Evolutionary conservation across 2,888 invertebrate species (phyloP).

Genomic region (Sarcophaga caerulescens): DNA sequence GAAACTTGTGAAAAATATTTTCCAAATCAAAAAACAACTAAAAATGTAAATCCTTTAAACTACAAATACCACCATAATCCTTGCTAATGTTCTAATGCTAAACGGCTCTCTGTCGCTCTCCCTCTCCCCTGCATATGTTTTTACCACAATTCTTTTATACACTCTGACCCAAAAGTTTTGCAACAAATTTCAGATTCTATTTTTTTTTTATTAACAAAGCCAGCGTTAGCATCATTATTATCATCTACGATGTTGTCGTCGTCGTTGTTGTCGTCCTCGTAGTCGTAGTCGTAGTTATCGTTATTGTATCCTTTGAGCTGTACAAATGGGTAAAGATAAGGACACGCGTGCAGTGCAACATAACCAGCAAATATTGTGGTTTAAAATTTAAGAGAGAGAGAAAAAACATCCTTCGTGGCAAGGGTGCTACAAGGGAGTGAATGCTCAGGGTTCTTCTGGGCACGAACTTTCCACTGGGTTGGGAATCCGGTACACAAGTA

Average conservation of each 20-base stretch:
- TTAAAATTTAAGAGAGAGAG: too few species aligned
- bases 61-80: constrained; percentile 58
- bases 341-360: too few species aligned
- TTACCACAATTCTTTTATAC: not conserved
- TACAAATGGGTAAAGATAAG: too few species aligned
- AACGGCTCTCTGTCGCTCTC: not conserved
- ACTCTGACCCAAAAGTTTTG: not conserved
- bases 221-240: not conserved
- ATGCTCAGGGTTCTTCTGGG: too few species aligned
- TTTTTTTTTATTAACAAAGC: not conserved
- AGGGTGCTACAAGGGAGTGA: too few species aligned
- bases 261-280: not conserved
- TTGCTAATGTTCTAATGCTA: constrained; percentile 58
- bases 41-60: constrained; percentile 42
- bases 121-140: not conserved
- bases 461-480: too few species aligned
- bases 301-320: not conserved
- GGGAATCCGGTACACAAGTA: too few species aligned
- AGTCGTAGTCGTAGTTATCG: not conserved
- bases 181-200: not conserved
- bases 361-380: too few species aligned
- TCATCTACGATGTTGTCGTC: not conserved
- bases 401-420: too few species aligned
- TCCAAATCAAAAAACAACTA: not conserved
- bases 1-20: not conserved